Percentiles rank a stretch among this genome's conserved stretches.
Conservation (phyloP, 2,888 invertebrate genomes). For the Dicyrtoma fusca region DNA sequence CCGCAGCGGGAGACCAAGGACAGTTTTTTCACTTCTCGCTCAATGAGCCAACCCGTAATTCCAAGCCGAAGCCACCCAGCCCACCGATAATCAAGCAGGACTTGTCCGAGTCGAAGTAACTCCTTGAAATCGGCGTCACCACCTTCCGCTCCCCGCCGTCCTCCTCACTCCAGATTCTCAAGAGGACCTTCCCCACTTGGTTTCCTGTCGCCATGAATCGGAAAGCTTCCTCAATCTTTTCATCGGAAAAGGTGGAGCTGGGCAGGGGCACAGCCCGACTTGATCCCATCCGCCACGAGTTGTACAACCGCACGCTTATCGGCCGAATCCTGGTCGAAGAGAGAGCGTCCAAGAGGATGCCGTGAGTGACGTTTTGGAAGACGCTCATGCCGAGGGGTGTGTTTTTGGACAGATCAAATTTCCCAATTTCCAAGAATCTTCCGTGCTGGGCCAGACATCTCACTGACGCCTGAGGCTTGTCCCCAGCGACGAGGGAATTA, state of each 20-base stretch:
- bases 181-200: conserved; percentile 64
- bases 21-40: conserved; percentile 36
- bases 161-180: too few species aligned
- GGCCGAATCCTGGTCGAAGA: conserved; percentile 59
- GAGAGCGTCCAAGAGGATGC: conserved; percentile 69
- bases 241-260: conserved; percentile 67
- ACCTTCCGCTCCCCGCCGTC: too few species aligned
- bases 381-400: conserved; percentile 84
- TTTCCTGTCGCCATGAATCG: conserved; percentile 74
- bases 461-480: conserved; percentile 68
- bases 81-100: conserved; percentile 65
- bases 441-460: conserved; percentile 66
- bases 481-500: conserved; percentile 68
- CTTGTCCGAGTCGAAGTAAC: conserved; percentile 64
- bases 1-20: conserved; percentile 30
- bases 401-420: conserved; percentile 30
- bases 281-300: conserved; percentile 69
- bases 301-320: conserved; percentile 69
- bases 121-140: conserved; percentile 62
- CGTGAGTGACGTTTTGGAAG: conserved; percentile 81
- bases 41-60: conserved; percentile 37
- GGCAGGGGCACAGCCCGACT: conserved; percentile 66
- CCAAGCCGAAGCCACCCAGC: conserved; percentile 42
- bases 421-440: conserved; percentile 20
- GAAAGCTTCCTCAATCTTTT: conserved; percentile 74